Base-by-base conservation (phyloP, 2,888 invertebrate species). In the Meandrusa payeni region DNA sequence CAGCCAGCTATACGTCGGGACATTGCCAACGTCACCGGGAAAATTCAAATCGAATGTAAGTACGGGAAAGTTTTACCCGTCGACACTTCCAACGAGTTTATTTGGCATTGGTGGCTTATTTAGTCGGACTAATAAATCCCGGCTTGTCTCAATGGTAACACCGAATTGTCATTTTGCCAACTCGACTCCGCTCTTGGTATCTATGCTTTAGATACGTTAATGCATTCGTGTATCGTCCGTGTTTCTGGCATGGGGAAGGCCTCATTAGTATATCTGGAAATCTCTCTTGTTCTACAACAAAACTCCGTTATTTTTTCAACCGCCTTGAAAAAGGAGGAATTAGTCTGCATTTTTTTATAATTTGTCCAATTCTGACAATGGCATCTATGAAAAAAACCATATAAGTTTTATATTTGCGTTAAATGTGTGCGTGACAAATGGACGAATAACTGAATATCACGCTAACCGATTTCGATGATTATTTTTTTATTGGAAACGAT, bases 1-100 rank as follows among this genome's bases (percentile, higher is more conserved):
- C 76, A 62, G 72, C 62, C 61, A 65, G 72, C 72, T 73, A 62
- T 73, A 74, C 72, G 66, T 72, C 67, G 73, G 75, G 75, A 79
- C 76, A 79, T 65, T 66, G 72, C 70, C 75, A 55, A 52, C 56
- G 52, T 55, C 51, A 56, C 50, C 50, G 47, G 50, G 46, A 53
- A n/a, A 50, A 57, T 53, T 54, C 49, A 46, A 55, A 54, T 57
- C 48, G 41, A 43, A 43, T 34, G 31, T 11, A 39, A 38, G 44
- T 32, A 36, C 34, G 27, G 27, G 7, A n/a, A 36, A 39, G 31
- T 44, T 39, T 33, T 17, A 33, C 33, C 22, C 15, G 44, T 39
- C 39, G 39, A 27, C 44, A 39, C 33, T 39, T 27, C 33, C 11
- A 44, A n/a, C 24, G 26, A 34, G 39, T 44, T 39, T 44, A 44